Percentiles rank a stretch among this genome's conserved stretches.
These are phyloP conservation scores for Silurus aristotelis DNA, from an alignment of 2,797 vertebrate species.

Conservation along the genomic window DNA sequence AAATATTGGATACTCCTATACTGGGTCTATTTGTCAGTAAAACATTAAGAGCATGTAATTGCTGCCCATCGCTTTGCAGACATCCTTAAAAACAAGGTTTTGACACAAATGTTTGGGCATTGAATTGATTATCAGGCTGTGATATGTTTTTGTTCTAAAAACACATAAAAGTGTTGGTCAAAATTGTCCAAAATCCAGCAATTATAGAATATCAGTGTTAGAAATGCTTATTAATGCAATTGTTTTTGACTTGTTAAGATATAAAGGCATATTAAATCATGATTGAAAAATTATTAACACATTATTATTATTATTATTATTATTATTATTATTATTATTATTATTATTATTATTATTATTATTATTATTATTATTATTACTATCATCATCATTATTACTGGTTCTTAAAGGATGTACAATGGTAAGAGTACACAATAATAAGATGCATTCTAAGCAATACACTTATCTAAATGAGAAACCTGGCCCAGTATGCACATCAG, in stretches of 20 bases:
- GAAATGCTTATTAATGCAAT: neutral
- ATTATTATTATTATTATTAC: conserved; percentile 12
- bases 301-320: conserved; percentile 15
- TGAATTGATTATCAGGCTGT: neutral
- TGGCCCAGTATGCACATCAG: conserved; percentile 53
- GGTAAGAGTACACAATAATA: neutral
- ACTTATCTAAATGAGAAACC: conserved; percentile 43
- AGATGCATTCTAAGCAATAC: neutral
- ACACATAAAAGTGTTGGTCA: neutral
- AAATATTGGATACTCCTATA: conserved; percentile 57
- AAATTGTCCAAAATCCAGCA: neutral
- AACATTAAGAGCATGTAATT: neutral
- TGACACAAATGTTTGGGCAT: neutral
- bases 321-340: neutral
- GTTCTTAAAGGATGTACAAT: too few species aligned
- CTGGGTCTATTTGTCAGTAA: conserved; percentile 37
- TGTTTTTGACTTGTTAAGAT: neutral
- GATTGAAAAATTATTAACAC: neutral
- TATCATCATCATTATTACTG: neutral
- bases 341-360: conserved; percentile 6
- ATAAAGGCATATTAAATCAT: neutral
- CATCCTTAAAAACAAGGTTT: neutral
- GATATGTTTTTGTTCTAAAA: neutral
- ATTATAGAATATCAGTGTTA: neutral
- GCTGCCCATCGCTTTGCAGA: neutral